These are phyloP conservation scores for Cotesia vestalis DNA, from an alignment of 1,140 invertebrate genomes.

Conservation along the genomic window DNA sequence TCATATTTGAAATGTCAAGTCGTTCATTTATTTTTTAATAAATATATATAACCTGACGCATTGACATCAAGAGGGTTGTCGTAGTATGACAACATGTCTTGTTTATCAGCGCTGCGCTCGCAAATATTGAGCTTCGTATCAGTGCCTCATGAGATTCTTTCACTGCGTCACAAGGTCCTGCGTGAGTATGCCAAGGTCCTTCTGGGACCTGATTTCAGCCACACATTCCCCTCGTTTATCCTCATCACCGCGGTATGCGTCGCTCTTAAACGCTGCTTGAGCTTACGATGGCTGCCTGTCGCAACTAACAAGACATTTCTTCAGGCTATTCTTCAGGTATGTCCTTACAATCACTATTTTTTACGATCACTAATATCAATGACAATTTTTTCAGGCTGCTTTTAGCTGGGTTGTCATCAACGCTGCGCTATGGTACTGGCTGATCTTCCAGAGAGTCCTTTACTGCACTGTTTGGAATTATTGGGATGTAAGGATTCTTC, in stretches of 20 bases:
- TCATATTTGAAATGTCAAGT: constrained; percentile 26
- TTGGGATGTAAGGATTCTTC: constrained; percentile 43
- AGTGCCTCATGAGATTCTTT: constrained; percentile 53
- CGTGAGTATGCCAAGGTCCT: constrained; percentile 56
- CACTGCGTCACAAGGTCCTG: constrained; percentile 54
- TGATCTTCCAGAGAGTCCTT: constrained; percentile 54
- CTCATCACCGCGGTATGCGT: constrained; percentile 47
- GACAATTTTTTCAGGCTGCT: constrained; percentile 45
- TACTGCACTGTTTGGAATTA: constrained; percentile 56
- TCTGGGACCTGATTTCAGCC: constrained; percentile 57
- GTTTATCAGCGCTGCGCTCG: constrained; percentile 48
- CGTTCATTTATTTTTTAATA: not conserved
- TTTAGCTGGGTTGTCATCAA: constrained; percentile 50
- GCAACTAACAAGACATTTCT: constrained; percentile 25
- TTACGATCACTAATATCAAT: not conserved
- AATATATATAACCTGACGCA: no score
- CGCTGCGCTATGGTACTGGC: constrained; percentile 56
- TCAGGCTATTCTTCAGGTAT: constrained; percentile 51
- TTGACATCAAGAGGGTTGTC: constrained; percentile 3
- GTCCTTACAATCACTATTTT: not conserved
- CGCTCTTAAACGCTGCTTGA: constrained; percentile 50
- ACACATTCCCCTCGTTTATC: constrained; percentile 56
- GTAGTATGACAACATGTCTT: constrained; percentile 47
- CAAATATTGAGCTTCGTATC: constrained; percentile 51
- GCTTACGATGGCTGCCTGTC: constrained; percentile 29